These are phyloP conservation scores for Drosophila fuyamai DNA, from an alignment of 1,140 invertebrate species.

Conservation along the genomic window DNA sequence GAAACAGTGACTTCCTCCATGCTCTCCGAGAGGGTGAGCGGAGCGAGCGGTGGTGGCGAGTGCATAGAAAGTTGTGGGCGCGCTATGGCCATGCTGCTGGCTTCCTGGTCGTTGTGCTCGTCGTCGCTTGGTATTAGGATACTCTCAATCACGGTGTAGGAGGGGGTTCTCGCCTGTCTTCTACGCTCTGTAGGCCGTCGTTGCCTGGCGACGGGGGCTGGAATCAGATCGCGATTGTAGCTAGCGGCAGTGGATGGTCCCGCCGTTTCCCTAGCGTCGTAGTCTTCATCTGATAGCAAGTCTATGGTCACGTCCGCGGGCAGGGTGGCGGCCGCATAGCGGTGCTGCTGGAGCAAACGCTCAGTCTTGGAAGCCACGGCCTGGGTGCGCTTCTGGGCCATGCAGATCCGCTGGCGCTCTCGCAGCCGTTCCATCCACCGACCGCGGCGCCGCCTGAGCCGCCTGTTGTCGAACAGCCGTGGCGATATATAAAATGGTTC, in stretches of 20 bases:
- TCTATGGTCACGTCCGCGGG: conserved; percentile 75
- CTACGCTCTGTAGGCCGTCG: neutral
- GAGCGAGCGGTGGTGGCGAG: conserved; percentile 66
- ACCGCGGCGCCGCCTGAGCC: conserved; percentile 62
- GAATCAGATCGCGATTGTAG: conserved; percentile 11
- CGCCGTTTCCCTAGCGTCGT: conserved; percentile 9
- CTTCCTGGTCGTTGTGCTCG: conserved; percentile 46
- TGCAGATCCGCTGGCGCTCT: conserved; percentile 45
- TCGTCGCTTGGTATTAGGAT: conserved; percentile 80
- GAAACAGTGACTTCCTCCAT: conserved; percentile 80
- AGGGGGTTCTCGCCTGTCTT: neutral
- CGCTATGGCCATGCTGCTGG: neutral
- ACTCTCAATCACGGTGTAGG: conserved; percentile 40
- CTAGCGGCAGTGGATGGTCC: conserved; percentile 7
- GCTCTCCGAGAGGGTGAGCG: conserved; percentile 52
- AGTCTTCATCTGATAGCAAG: conserved; percentile 70
- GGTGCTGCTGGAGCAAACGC: conserved; percentile 25
- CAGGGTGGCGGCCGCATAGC: conserved; percentile 44
- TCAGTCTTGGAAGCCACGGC: conserved; percentile 64
- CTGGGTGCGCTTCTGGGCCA: conserved; percentile 38
- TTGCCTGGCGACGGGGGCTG: neutral
- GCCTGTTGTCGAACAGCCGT: conserved; percentile 71
- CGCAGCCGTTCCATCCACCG: conserved; percentile 68
- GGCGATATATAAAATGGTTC: conserved; percentile 77
- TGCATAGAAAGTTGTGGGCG: conserved; percentile 23